Percentiles rank a stretch among this genome's conserved stretches.
These are phyloP conservation scores for Pentalonia nigronervosa DNA, from an alignment of 1,140 invertebrate genomes.

Conservation along the genomic window DNA sequence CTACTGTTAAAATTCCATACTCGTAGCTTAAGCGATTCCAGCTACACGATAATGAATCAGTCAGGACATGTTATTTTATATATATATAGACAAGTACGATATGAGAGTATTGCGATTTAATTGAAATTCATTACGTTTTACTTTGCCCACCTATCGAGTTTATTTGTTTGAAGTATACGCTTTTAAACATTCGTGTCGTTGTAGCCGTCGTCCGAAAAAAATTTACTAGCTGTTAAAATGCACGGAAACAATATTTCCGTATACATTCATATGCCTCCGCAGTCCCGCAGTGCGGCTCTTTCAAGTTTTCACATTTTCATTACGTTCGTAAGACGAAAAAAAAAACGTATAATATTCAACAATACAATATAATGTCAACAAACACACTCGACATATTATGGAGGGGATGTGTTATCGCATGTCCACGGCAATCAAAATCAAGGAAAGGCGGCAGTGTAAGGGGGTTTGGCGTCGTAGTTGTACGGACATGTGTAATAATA, in stretches of 20 bases:
- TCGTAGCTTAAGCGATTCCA: no score
- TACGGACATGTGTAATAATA: not conserved
- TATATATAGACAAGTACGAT: not conserved
- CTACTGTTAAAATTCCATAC: no score
- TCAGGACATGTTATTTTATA: no score
- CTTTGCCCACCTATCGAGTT: not conserved
- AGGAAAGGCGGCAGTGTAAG: not conserved
- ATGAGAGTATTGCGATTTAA: not conserved
- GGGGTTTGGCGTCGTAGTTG: not conserved
- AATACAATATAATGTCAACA: not conserved
- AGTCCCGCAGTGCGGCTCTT: not conserved
- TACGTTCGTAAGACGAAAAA: not conserved
- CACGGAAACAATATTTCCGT: not conserved
- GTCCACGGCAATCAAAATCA: not conserved
- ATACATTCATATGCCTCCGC: not conserved
- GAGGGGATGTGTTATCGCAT: not conserved
- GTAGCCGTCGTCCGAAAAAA: not conserved
- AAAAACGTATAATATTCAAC: not conserved
- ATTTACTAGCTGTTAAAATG: not conserved
- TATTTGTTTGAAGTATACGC: not conserved
- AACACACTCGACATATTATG: not conserved
- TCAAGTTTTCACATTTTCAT: not conserved
- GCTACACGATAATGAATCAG: no score
- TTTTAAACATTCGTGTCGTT: not conserved
- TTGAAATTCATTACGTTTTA: not conserved